Evolutionary conservation across 2,797 vertebrate genomes (phyloP).

Genomic region (Xerus rutilus): DNA sequence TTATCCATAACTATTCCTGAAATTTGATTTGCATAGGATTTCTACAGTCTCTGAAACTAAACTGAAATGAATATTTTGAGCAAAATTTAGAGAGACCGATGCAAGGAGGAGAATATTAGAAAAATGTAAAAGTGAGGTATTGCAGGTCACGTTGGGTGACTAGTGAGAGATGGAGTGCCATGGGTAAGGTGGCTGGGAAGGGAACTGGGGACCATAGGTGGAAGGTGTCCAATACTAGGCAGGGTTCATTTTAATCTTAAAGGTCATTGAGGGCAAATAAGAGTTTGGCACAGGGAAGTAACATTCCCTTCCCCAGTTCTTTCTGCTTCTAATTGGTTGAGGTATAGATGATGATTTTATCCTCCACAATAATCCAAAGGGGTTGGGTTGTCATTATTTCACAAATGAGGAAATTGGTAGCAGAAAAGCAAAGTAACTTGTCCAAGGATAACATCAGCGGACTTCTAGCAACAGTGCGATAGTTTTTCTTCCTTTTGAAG

Average conservation of each 20-base stretch:
- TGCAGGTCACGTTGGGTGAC: background rate
- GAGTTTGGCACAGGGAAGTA: background rate
- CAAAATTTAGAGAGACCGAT: background rate
- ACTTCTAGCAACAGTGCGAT: background rate
- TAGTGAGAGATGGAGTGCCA: background rate
- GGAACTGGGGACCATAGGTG: no score
- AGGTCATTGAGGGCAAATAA: background rate
- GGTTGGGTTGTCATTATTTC: background rate
- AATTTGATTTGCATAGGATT: conserved; percentile 48
- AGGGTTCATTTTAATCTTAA: background rate
- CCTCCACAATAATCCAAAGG: background rate
- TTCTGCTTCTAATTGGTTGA: background rate
- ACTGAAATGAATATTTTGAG: background rate
- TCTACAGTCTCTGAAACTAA: background rate
- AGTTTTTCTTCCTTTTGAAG: background rate
- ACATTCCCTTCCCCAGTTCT: background rate
- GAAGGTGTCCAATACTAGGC: background rate
- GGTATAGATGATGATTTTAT: background rate
- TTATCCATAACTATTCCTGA: conserved; percentile 29
- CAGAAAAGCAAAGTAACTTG: background rate
- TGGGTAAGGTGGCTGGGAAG: background rate
- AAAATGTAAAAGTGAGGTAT: background rate
- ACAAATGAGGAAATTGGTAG: background rate
- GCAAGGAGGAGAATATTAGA: background rate
- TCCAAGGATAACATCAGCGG: background rate